Base-by-base conservation (phyloP, 2,888 invertebrate species). In the Deilephila porcellus region DNA sequence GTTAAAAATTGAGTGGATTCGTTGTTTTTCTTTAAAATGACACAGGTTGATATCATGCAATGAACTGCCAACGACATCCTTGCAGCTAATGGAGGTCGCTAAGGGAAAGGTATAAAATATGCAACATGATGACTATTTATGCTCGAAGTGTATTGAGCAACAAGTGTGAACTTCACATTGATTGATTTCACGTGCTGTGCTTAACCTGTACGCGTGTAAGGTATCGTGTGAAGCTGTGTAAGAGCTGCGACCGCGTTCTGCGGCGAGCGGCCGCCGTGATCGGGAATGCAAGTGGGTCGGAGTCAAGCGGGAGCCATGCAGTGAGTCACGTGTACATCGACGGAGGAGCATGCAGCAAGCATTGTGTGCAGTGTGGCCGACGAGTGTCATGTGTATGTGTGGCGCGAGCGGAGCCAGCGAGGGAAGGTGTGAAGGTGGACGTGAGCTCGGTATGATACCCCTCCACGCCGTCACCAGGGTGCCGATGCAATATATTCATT, bases 51-150 rank as follows among this genome's bases (percentile, higher is more conserved):
- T 82, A 87, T 87, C 94, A 94, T 94, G 94, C 94, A 93, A 92
- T 93, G 90, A 81, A 87, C 85, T 88, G 86, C 84, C 88, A 89
- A 93, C 90, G 91, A 93, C 90, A 92, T 88, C 91, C 88, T 89
- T 88, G 88, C 87, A 90, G 90, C 88, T 89, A 90, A 87, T 88
- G 89, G 88, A 86, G 90, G 90, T 92, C 92, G 91, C 92, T 91
- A 92, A 92, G 94, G 94, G 94, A 94, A 94, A 94, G 94, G 94
- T 94, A 94, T 94, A 94, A 94, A 94, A 94, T 94, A 94, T 93
- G 93, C 91, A 91, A 88, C 88, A 90, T 92, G 91, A 93, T 92
- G 91, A 88, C 87, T 89, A 88, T 90, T 83, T 86, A 90, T 90
- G 91, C 90, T 92, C 92, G 87, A 89, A 86, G 90, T 91, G 92